These are phyloP conservation scores for Percopsis transmontana DNA, from an alignment of 2,113 vertebrate genomes.

Conservation along the genomic window DNA sequence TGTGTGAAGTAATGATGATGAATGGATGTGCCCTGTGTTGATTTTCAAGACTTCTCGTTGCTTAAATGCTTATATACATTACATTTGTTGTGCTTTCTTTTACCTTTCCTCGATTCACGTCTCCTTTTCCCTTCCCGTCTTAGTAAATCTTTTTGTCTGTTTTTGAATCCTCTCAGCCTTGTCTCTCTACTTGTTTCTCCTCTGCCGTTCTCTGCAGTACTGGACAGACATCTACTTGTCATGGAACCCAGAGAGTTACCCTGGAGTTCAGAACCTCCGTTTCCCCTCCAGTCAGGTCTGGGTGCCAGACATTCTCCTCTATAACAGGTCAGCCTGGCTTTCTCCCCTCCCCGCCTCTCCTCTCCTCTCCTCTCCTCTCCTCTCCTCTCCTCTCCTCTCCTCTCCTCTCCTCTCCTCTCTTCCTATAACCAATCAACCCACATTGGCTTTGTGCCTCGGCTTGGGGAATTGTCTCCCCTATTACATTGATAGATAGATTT, in stretches of 20 bases:
- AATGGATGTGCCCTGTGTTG: no score
- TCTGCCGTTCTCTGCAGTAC: slow-evolving; percentile 56
- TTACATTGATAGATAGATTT: background rate
- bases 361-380: background rate
- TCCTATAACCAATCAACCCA: background rate
- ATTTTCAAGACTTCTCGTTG: no score
- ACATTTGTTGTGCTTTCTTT: no score
- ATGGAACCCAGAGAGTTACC: slow-evolving; percentile 84
- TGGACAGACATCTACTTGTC: slow-evolving; percentile 87
- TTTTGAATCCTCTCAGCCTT: no score
- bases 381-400: background rate
- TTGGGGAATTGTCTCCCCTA: background rate
- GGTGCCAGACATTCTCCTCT: slow-evolving; percentile 91
- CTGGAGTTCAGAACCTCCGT: slow-evolving; percentile 86
- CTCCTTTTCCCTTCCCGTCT: no score
- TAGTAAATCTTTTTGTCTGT: no score
- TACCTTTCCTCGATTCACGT: no score
- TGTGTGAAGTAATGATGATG: no score
- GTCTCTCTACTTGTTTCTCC: background rate
- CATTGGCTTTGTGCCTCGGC: background rate
- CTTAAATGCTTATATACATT: no score
- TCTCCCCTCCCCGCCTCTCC: background rate
- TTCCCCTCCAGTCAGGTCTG: slow-evolving; percentile 87
- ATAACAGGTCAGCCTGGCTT: slow-evolving; percentile 84
- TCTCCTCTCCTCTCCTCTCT: background rate